Conservation (phyloP, 2,113 vertebrate genomes). For the Oceanodroma tethys region DNA sequence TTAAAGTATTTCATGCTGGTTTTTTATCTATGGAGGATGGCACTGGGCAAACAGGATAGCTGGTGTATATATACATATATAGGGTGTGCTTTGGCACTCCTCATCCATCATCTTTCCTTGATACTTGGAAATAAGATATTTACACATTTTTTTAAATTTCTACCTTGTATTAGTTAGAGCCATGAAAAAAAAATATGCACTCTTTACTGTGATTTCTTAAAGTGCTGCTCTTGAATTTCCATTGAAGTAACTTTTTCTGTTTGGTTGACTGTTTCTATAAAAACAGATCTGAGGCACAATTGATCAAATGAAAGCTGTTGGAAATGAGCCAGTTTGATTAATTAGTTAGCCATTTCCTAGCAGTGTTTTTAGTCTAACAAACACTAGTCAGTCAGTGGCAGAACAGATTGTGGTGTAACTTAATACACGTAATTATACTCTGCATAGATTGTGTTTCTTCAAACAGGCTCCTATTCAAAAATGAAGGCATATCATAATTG, state of each 20-base stretch:
- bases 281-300: neutral
- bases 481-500: neutral
- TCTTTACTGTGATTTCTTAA: neutral
- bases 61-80: neutral
- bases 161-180: rapidly evolving
- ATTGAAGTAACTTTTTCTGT: neutral
- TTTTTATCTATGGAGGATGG: neutral
- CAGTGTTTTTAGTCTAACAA: neutral
- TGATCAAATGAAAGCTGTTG: neutral
- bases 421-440: neutral
- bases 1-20: neutral
- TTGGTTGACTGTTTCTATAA: neutral
- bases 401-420: neutral
- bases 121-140: neutral
- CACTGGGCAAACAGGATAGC: neutral
- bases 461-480: neutral
- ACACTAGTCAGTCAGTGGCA: neutral
- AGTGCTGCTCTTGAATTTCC: neutral
- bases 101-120: neutral
- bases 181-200: neutral
- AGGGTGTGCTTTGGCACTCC: neutral
- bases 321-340: neutral
- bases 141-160: neutral
- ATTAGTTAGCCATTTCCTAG: neutral
- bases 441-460: neutral